A percentile compares a stretch with the other conserved stretches of the same genome.
Conservation (phyloP, 2,888 invertebrate species). For the Parnassius glacialis region DNA sequence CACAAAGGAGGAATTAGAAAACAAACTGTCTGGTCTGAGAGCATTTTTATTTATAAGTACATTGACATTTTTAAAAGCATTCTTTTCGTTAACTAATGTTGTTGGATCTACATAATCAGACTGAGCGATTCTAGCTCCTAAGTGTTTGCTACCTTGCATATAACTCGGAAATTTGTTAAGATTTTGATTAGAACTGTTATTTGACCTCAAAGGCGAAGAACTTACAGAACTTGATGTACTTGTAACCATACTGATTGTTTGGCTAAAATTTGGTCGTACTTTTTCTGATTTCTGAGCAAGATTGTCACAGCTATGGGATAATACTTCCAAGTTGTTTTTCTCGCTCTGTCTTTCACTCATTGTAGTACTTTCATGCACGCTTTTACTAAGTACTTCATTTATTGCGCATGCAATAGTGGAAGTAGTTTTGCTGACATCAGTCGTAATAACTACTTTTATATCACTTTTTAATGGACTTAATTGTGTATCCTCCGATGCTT, state of each 20-base stretch:
- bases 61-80: constrained; percentile 77
- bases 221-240: constrained; percentile 50
- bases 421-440: constrained; percentile 52
- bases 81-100: constrained; percentile 79
- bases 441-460: constrained; percentile 66
- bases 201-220: constrained; percentile 61
- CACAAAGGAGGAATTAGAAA: constrained; percentile 81
- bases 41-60: constrained; percentile 83
- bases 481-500: constrained; percentile 41
- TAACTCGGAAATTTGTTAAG: constrained; percentile 81
- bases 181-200: constrained; percentile 64
- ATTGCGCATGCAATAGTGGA: constrained; percentile 49
- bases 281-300: constrained; percentile 52
- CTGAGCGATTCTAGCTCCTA: constrained; percentile 93
- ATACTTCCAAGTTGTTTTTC: constrained; percentile 61
- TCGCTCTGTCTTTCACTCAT: constrained; percentile 64
- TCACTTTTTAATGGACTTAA: constrained; percentile 51
- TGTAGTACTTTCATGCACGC: constrained; percentile 63
- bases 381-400: constrained; percentile 62
- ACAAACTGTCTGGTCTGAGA: constrained; percentile 74
- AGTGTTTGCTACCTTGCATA: constrained; percentile 89
- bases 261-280: constrained; percentile 54
- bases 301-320: constrained; percentile 69
- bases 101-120: constrained; percentile 93
- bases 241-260: constrained; percentile 62